phyloP scores from a whole-genome alignment of 1,140 invertebrate species.

The Drosophila kikkawai region DNA sequence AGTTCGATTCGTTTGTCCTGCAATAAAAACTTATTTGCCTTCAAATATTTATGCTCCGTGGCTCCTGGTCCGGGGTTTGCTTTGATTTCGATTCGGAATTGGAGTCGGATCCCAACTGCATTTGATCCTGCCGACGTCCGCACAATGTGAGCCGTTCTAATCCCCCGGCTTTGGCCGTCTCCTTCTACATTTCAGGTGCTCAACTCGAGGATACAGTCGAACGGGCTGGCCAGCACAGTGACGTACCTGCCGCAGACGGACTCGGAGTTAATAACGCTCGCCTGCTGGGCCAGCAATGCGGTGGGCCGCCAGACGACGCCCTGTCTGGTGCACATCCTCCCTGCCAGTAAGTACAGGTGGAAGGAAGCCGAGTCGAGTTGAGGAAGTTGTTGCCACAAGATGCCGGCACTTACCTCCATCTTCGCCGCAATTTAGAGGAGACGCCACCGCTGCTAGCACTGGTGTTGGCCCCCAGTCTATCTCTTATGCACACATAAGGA shows the following conservation, averaged over 20 bases:
- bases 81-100: constrained; percentile 15
- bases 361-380: constrained; percentile 44
- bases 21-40: constrained; percentile 80
- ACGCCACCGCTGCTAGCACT: constrained; percentile 16
- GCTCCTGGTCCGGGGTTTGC: constrained; percentile 5
- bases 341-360: constrained; percentile 89
- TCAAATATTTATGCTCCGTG: constrained; percentile 71
- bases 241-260: constrained; percentile 88
- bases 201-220: constrained; percentile 87
- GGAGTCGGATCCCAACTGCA: constrained; percentile 14
- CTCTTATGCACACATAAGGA: constrained; percentile 76
- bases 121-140: constrained; percentile 54
- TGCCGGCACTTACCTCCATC: constrained; percentile 59
- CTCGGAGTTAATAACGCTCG: constrained; percentile 92
- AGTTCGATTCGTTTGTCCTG: constrained; percentile 63
- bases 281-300: constrained; percentile 94
- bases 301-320: constrained; percentile 92
- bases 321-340: constrained; percentile 92
- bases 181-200: constrained; percentile 84
- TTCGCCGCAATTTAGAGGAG: constrained; percentile 71
- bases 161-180: constrained; percentile 44
- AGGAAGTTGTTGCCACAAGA: constrained; percentile 58
- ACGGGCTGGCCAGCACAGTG: constrained; percentile 89
- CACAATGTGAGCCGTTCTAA: constrained; percentile 49
- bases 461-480: constrained; percentile 39